Conservation (phyloP, 2,888 invertebrate genomes). For the Pollenia labialis region DNA sequence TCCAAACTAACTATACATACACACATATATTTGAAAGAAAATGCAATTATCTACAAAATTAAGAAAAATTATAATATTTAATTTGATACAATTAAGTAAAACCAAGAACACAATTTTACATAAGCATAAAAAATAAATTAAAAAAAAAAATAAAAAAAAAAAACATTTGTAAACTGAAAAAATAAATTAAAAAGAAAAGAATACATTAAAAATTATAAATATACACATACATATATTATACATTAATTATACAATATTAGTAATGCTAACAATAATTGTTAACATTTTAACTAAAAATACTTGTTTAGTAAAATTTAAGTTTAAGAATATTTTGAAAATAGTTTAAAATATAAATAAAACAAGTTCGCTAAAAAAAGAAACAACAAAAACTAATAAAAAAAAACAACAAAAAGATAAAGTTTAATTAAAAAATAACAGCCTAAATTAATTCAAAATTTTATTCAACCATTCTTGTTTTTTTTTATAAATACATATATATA, state of each 20-base stretch:
- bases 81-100: constrained; percentile 70
- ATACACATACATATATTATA: constrained; percentile 33
- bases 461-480: constrained; percentile 65
- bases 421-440: constrained; percentile 36
- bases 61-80: constrained; percentile 55
- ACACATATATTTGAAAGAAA: constrained; percentile 28
- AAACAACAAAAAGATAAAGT: constrained; percentile 43
- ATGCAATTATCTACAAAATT: constrained; percentile 70
- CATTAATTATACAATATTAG: constrained; percentile 22
- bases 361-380: constrained; percentile 64
- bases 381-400: constrained; percentile 44
- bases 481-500: constrained; percentile 49
- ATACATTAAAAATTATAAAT: constrained; percentile 38
- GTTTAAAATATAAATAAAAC: constrained; percentile 56
- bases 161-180: constrained; percentile 52
- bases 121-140: constrained; percentile 36
- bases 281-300: constrained; percentile 62
- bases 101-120: constrained; percentile 66
- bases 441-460: constrained; percentile 51
- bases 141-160: constrained; percentile 29
- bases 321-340: constrained; percentile 61
- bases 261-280: constrained; percentile 69
- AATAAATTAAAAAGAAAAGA: constrained; percentile 25
- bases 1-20: constrained; percentile 29
- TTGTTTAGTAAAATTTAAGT: constrained; percentile 65